Conservation (phyloP, 2,888 invertebrate genomes). For the Cryptocheilus praepositus region DNA sequence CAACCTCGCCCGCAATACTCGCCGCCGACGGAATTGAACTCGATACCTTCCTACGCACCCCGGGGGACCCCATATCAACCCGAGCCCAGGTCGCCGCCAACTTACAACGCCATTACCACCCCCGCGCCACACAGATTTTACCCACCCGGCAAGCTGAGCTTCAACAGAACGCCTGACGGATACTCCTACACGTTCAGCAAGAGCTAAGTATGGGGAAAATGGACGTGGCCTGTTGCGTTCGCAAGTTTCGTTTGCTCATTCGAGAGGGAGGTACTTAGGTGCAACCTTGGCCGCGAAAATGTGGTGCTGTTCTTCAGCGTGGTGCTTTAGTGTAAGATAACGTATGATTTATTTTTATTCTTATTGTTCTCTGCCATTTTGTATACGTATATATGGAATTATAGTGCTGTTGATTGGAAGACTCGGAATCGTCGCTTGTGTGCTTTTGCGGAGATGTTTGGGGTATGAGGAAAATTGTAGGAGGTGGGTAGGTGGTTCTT, state of each 20-base stretch:
- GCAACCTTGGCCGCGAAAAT: too few species aligned
- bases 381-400: too few species aligned
- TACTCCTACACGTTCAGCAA: conserved; percentile 91
- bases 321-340: not conserved
- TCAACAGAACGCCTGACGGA: conserved; percentile 92
- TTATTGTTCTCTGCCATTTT: not conserved
- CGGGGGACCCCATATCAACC: conserved; percentile 57
- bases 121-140: conserved; percentile 85
- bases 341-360: not conserved
- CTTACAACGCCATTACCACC: conserved; percentile 80
- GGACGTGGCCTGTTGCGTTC: conserved; percentile 21
- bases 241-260: not conserved
- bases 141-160: conserved; percentile 89
- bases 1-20: conserved; percentile 50
- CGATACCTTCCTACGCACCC: conserved; percentile 74
- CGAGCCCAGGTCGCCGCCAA: conserved; percentile 69
- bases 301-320: not conserved
- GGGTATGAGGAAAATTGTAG: too few species aligned
- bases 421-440: too few species aligned
- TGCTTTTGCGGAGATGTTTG: too few species aligned
- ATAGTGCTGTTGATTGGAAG: too few species aligned
- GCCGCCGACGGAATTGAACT: conserved; percentile 55
- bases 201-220: conserved; percentile 64
- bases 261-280: too few species aligned
- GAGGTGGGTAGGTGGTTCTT: too few species aligned